Evolutionary conservation across 2,797 vertebrate genomes (phyloP).

Genomic region (Linurgus olivaceus): DNA sequence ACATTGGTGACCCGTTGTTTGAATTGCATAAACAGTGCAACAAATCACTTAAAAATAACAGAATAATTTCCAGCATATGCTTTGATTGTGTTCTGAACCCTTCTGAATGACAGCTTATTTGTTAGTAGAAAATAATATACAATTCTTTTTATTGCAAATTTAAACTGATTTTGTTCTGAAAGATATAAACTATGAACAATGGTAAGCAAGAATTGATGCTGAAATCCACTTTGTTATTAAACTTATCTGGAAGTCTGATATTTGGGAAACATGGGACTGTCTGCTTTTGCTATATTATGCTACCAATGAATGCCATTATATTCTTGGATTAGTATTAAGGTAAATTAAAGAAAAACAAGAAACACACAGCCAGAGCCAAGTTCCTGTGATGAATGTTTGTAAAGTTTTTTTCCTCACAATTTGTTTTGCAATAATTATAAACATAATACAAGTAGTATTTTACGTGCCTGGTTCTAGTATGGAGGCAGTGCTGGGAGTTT

Average conservation of each 20-base stretch:
- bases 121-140: background rate
- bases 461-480: background rate
- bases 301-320: background rate
- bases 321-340: background rate
- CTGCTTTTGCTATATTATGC: background rate
- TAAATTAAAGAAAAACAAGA: background rate
- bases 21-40: background rate
- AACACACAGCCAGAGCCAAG: background rate
- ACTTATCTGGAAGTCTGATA: background rate
- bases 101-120: background rate
- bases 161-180: background rate
- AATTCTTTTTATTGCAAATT: background rate
- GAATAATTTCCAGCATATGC: background rate
- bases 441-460: background rate
- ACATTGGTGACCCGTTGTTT: background rate
- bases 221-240: background rate
- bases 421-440: background rate
- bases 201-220: rapidly evolving
- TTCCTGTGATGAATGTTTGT: background rate
- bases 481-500: background rate
- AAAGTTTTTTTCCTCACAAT: background rate
- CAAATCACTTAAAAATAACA: background rate
- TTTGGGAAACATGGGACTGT: background rate
- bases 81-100: background rate
- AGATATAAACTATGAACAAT: background rate